These are phyloP conservation scores for Drosophila trapezifrons DNA, from an alignment of 1,140 invertebrate genomes.

Conservation along the genomic window DNA sequence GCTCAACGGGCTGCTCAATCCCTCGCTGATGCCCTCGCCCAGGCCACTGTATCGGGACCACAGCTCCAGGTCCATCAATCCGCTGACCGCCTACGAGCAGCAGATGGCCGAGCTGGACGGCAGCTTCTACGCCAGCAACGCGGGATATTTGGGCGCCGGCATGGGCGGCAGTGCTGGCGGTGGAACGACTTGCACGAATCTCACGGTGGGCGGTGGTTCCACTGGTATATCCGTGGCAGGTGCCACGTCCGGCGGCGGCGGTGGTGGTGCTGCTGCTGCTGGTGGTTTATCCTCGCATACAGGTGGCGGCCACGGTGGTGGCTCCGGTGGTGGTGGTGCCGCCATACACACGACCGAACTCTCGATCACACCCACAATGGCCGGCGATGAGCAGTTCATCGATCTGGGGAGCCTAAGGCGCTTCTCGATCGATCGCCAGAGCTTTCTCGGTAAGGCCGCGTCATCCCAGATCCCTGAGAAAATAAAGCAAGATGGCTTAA, in stretches of 20 bases:
- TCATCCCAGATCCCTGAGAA: constrained; percentile 22
- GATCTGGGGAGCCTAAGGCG: constrained; percentile 82
- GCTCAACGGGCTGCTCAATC: constrained; percentile 79
- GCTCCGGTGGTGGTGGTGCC: constrained; percentile 33
- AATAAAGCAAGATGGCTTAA: background rate
- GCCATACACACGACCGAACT: constrained; percentile 79
- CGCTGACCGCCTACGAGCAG: constrained; percentile 77
- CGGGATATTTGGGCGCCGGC: constrained; percentile 70
- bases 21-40: constrained; percentile 80
- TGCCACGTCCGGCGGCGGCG: constrained; percentile 7
- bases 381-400: constrained; percentile 79
- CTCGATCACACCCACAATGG: constrained; percentile 79
- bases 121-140: constrained; percentile 77
- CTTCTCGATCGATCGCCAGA: constrained; percentile 83
- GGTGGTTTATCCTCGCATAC: constrained; percentile 19
- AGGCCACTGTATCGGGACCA: constrained; percentile 76
- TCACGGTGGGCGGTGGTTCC: constrained; percentile 55
- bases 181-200: constrained; percentile 67
- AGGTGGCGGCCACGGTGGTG: constrained; percentile 8
- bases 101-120: constrained; percentile 81
- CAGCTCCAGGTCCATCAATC: constrained; percentile 81
- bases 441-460: constrained; percentile 79
- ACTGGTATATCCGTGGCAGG: constrained; percentile 13
- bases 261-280: constrained; percentile 30
- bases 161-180: constrained; percentile 72